Conservation (phyloP, 2,888 invertebrate genomes). For the Gnatocerus cornutus region DNA sequence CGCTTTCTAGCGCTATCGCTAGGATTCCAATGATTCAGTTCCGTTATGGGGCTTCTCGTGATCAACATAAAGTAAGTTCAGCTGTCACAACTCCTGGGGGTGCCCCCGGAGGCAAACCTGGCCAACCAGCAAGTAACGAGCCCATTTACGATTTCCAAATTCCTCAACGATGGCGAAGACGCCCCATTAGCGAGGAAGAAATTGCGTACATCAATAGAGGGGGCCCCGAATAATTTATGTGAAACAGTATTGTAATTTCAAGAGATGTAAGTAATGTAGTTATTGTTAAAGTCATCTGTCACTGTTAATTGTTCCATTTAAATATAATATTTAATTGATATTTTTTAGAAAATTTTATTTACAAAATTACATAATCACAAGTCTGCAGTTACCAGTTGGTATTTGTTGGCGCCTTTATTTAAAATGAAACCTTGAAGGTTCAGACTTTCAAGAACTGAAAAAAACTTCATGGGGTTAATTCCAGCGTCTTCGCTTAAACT, state of each 20-base stretch:
- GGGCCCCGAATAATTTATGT: constrained; percentile 57
- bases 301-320: constrained; percentile 33
- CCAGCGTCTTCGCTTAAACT: constrained; percentile 80
- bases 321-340: constrained; percentile 18
- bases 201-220: constrained; percentile 69
- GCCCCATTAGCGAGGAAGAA: constrained; percentile 66
- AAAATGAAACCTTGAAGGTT: constrained; percentile 91
- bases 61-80: constrained; percentile 42
- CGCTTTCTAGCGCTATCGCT: constrained; percentile 60
- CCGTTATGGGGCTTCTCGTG: constrained; percentile 65
- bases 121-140: constrained; percentile 48
- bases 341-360: constrained; percentile 17
- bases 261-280: constrained; percentile 36
- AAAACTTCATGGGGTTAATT: constrained; percentile 78
- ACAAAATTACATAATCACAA: constrained; percentile 42
- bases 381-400: constrained; percentile 62
- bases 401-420: constrained; percentile 77
- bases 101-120: not conserved
- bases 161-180: constrained; percentile 65
- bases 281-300: constrained; percentile 17
- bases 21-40: constrained; percentile 64
- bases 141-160: constrained; percentile 68
- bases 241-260: constrained; percentile 26
- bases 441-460: constrained; percentile 82
- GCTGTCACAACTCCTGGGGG: constrained; percentile 6